Evolutionary conservation across 1,140 invertebrate genomes (phyloP), one percentile per base, ranked within the genome.

Genomic region (Druon quercuslanigerum): DNA sequence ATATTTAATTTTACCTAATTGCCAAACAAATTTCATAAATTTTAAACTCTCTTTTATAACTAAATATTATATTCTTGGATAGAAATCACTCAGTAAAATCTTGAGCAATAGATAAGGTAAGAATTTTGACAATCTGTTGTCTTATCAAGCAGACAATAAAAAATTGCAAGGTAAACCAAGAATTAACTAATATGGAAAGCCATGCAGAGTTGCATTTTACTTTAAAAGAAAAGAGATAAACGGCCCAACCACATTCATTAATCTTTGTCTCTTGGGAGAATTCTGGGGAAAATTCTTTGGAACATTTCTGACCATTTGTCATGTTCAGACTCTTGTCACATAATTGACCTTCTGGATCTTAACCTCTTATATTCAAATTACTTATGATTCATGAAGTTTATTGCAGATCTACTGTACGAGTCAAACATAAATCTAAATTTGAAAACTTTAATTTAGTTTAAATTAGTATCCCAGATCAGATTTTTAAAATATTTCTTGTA

Each of bases 131-230:
- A 54, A 16, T 54, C 40, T 46, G 8, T 11, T 11, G 40, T 40
- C 60, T 66, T 66, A 66, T 66, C 60, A 40, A 33, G 14, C 25
- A 40, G 60, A n/a, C 40, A 40, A 40, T 66, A 40, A 14, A 16
- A 66, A 20, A 11, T 20, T n/a, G 66, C 72, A 86, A 87, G 88
- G 85, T 84, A 88, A 85, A 88, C 87, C 83, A 77, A 72, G 77
- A 79, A 78, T 81, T 81, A 85, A 66, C 74, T 75, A 79, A 87
- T 86, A 86, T 72, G 74, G 51, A 56, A 70, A 66, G 25, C 78
- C 76, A 40, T 50, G 60, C 33, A 70, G 11, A 19, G 57, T 76
- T 81, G 74, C 75, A 72, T 77, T 79, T 73, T 51, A 77, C 75
- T 60, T 66, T 52, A 54, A 73, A 20, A 82, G 79, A 60, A 75